phyloP scores from a whole-genome alignment of 2,888 invertebrate genomes.

The Creontiades dilutus region DNA sequence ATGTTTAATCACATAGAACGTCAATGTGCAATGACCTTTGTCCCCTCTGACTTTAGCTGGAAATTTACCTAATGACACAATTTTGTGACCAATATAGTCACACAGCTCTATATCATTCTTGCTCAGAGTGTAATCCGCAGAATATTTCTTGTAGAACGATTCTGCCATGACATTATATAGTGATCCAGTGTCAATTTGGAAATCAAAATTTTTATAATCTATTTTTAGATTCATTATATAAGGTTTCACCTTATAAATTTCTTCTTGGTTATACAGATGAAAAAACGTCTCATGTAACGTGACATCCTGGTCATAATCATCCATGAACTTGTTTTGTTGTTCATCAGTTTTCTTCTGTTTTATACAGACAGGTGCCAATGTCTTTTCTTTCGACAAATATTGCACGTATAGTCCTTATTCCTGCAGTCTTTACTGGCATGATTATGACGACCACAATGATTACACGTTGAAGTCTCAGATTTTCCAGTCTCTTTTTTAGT shows the following conservation, averaged over 20 bases:
- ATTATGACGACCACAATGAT: neutral
- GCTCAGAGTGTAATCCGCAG: no score
- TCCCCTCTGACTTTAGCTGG: neutral
- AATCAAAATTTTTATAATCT: no score
- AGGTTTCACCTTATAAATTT: no score
- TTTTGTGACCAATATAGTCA: neutral
- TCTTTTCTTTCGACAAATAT: constrained; percentile 25
- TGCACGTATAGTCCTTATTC: constrained; percentile 41
- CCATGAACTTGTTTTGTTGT: no score
- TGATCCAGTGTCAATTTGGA: no score
- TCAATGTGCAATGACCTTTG: neutral
- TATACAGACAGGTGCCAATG: neutral
- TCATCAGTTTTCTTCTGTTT: neutral
- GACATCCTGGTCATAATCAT: no score
- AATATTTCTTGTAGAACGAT: no score
- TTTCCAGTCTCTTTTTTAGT: neutral
- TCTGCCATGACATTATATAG: no score
- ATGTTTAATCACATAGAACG: constrained; percentile 44
- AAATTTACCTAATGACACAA: neutral
- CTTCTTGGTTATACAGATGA: no score
- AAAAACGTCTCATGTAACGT: no score
- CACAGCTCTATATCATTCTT: no score
- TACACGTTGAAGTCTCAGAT: neutral
- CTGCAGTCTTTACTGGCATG: neutral
- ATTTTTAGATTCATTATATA: no score